phyloP scores from a whole-genome alignment of 2,113 vertebrate species.

The Clarias gariepinus region DNA sequence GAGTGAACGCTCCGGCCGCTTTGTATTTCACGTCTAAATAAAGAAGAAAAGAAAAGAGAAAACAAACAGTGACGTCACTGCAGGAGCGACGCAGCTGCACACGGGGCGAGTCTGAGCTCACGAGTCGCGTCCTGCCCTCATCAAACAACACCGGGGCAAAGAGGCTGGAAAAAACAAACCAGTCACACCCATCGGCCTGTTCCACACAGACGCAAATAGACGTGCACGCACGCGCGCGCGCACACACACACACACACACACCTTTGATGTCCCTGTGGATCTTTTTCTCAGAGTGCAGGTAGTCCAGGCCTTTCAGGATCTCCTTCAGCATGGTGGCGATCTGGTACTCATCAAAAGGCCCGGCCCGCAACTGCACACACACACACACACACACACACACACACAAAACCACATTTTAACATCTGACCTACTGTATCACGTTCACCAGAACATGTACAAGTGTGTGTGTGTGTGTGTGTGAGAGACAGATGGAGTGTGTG shows the following conservation, averaged over 20 bases:
- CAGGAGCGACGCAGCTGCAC: slow-evolving; percentile 21
- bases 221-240: slow-evolving; percentile 56
- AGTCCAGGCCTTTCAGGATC: slow-evolving; percentile 88
- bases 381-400: slow-evolving; percentile 25
- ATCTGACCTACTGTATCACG: neutral
- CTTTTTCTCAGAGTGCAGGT: slow-evolving; percentile 90
- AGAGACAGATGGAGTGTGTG: neutral
- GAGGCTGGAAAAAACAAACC: neutral
- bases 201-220: neutral
- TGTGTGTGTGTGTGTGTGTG: neutral
- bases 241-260: slow-evolving; percentile 54
- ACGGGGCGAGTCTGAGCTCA: neutral
- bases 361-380: slow-evolving; percentile 78
- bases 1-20: neutral
- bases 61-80: neutral
- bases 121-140: neutral
- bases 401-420: neutral
- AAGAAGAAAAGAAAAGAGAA: slow-evolving; percentile 14
- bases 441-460: neutral
- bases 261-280: slow-evolving; percentile 93
- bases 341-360: slow-evolving; percentile 88
- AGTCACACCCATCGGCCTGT: slow-evolving; percentile 42
- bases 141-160: slow-evolving; percentile 39
- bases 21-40: neutral
- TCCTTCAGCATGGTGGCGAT: slow-evolving; percentile 90